phyloP scores from a whole-genome alignment of 1,140 invertebrate species.

The Chrysopa pallens region DNA sequence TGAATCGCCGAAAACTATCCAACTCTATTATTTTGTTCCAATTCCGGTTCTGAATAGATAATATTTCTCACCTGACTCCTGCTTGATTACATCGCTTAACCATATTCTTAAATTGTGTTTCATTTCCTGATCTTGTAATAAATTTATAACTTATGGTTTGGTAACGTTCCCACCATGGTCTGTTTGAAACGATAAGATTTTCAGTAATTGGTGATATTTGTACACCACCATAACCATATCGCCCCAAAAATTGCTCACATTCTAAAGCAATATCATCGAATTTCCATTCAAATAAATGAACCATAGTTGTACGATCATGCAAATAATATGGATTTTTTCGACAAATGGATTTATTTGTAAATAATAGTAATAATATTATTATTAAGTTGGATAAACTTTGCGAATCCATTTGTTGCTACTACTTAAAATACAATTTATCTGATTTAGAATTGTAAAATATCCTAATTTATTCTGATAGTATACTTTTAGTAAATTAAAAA shows the following conservation, averaged over 20 bases:
- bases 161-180: slow-evolving; percentile 74
- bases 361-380: too few relatives aligned
- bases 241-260: slow-evolving; percentile 63
- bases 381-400: too few relatives aligned
- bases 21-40: too few relatives aligned
- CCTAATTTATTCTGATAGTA: too few relatives aligned
- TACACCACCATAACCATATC: slow-evolving; percentile 58
- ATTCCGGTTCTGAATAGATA: too few relatives aligned
- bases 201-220: slow-evolving; percentile 13
- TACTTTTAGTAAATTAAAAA: too few relatives aligned
- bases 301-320: slow-evolving; percentile 33
- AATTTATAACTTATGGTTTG: slow-evolving; percentile 77
- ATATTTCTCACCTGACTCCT: slow-evolving; percentile 45
- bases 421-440: too few relatives aligned
- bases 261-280: slow-evolving; percentile 64
- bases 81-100: slow-evolving; percentile 46
- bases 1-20: too few relatives aligned
- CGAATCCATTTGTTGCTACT: too few relatives aligned
- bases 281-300: slow-evolving; percentile 72
- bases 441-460: too few relatives aligned
- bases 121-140: slow-evolving; percentile 55
- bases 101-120: slow-evolving; percentile 53
- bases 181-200: slow-evolving; percentile 11
- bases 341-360: too few relatives aligned
- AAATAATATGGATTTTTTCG: slow-evolving; percentile 20